Conservation (phyloP, 2,797 vertebrate genomes). For the Phrynocephalus vlangalii region DNA sequence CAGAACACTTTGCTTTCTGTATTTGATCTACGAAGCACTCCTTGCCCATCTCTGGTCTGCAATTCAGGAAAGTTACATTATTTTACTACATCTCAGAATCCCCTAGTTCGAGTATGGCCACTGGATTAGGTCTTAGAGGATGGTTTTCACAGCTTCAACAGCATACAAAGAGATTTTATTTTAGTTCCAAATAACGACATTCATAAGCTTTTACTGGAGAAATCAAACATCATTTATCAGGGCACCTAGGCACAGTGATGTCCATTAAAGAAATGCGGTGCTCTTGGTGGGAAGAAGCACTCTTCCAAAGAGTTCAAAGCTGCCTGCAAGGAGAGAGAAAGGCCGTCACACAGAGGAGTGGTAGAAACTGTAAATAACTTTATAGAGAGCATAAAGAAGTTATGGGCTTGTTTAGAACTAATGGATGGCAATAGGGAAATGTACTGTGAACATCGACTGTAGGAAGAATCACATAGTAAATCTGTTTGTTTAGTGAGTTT, state of each 20-base stretch:
- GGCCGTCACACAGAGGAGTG: constrained; percentile 10
- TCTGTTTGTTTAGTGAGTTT: constrained; percentile 33
- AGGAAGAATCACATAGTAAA: constrained; percentile 29
- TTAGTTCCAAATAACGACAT: background rate
- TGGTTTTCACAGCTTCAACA: background rate
- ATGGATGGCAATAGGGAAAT: constrained; percentile 47
- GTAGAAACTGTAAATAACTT: constrained; percentile 50
- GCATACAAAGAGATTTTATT: background rate
- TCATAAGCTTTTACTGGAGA: constrained; percentile 24
- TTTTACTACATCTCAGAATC: no score
- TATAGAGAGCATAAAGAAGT: constrained; percentile 55
- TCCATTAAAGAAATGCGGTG: constrained; percentile 20
- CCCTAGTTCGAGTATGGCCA: background rate
- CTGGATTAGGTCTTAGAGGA: background rate
- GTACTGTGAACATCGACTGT: constrained; percentile 22
- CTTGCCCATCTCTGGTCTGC: background rate
- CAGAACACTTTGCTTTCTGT: no score
- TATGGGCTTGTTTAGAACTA: constrained; percentile 54
- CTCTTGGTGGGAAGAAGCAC: background rate
- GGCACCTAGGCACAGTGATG: background rate
- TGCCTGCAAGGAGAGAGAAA: background rate
- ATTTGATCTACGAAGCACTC: no score
- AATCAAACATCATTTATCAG: constrained; percentile 22
- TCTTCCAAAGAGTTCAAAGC: background rate
- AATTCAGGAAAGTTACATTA: background rate